A percentile compares a stretch with the other conserved stretches of the same genome.
These are phyloP conservation scores for Brachyhypopomus gauderio DNA, from an alignment of 2,113 vertebrate species.

Conservation along the genomic window DNA sequence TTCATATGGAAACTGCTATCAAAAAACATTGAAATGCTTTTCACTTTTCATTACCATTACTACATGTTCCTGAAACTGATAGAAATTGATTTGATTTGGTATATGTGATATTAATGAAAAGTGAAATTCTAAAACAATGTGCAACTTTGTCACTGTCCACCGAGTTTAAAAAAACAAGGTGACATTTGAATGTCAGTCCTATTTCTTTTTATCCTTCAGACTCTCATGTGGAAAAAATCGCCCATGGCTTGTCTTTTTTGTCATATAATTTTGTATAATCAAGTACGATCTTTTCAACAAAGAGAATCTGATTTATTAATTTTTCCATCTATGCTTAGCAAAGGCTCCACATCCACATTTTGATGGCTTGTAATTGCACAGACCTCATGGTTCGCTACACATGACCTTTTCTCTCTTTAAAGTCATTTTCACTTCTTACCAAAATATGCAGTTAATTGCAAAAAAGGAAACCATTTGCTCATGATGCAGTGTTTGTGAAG, in stretches of 20 bases:
- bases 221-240: constrained; percentile 55
- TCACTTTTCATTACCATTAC: neutral
- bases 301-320: constrained; percentile 71
- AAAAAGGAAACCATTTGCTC: constrained; percentile 70
- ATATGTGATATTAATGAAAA: constrained; percentile 24
- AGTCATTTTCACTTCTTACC: constrained; percentile 77
- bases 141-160: constrained; percentile 33
- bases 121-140: constrained; percentile 27
- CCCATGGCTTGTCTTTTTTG: constrained; percentile 66
- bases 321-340: constrained; percentile 64
- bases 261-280: constrained; percentile 69
- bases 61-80: neutral
- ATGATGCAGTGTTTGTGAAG: constrained; percentile 69
- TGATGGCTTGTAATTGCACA: constrained; percentile 75
- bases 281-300: constrained; percentile 79
- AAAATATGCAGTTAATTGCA: constrained; percentile 80
- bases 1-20: neutral
- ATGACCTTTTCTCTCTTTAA: constrained; percentile 81
- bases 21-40: neutral
- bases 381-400: constrained; percentile 77
- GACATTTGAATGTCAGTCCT: constrained; percentile 73
- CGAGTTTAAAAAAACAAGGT: constrained; percentile 56
- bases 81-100: neutral
- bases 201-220: constrained; percentile 53
- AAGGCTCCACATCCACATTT: constrained; percentile 67